phyloP scores from a whole-genome alignment of 2,113 vertebrate genomes.

The Cyanistes caeruleus region DNA sequence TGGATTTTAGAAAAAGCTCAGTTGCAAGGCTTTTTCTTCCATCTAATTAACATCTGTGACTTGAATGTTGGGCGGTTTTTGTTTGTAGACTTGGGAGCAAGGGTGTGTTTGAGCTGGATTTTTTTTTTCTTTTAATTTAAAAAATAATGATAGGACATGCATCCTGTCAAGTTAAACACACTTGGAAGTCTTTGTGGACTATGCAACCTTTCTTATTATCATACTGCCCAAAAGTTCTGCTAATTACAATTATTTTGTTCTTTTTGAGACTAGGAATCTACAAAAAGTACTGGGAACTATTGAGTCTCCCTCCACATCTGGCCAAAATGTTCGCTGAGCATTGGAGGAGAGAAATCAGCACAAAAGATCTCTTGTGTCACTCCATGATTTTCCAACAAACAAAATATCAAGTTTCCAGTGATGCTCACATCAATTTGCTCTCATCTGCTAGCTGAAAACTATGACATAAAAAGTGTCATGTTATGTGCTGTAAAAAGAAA shows the following conservation, averaged over 20 bases:
- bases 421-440: neutral
- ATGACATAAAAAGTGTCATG: too few species aligned
- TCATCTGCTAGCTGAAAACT: neutral
- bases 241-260: neutral
- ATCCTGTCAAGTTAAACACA: neutral
- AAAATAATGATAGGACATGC: neutral
- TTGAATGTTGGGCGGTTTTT: fast-evolving
- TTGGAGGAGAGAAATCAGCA: neutral
- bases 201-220: neutral
- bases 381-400: neutral
- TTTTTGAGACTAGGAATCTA: neutral
- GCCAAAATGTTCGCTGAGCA: neutral
- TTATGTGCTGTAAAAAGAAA: neutral
- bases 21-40: neutral
- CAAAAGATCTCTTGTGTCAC: neutral
- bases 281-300: neutral
- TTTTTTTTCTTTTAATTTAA: neutral
- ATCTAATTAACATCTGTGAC: neutral
- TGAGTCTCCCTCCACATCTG: neutral
- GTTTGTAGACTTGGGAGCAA: neutral
- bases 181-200: neutral
- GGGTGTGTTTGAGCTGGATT: neutral
- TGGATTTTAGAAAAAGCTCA: neutral
- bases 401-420: neutral
- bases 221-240: neutral